phyloP scores from a whole-genome alignment of 53 echinoderm and acorn worm species.

The Luidia sarsii region DNA sequence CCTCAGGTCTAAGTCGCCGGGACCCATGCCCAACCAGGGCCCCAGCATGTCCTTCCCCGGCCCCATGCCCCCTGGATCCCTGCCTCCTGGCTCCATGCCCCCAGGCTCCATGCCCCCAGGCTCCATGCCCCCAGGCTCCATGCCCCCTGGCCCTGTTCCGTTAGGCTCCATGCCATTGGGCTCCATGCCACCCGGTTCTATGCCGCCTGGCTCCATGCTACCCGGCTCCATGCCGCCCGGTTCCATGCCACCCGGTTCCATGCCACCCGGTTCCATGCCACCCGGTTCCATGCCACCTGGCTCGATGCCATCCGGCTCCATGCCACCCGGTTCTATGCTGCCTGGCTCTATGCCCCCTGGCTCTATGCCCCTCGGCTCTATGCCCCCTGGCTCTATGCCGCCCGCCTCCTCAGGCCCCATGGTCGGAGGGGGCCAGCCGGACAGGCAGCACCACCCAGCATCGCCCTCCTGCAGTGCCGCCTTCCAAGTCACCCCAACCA shows the following conservation, averaged over 20 bases:
- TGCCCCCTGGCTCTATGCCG: no score
- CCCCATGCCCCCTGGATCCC: conserved; percentile 53
- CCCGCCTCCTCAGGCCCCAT: no score
- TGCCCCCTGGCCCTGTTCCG: neutral
- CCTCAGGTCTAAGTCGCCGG: conserved; percentile 61
- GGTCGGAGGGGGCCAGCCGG: conserved; percentile 1
- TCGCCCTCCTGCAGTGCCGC: neutral
- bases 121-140: neutral
- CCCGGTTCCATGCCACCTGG: no score
- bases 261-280: no score
- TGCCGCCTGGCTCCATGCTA: no score
- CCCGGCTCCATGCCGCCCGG: no score
- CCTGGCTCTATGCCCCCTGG: no score
- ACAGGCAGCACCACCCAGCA: conserved; percentile 17
- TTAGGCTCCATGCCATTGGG: neutral
- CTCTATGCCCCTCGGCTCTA: no score
- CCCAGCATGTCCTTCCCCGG: conserved; percentile 10
- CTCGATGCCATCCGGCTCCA: no score
- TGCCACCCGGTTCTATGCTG: no score
- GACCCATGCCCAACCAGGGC: conserved; percentile 14
- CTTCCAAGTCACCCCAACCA: conserved; percentile 14
- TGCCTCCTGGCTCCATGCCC: neutral
- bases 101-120: neutral
- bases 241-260: no score
- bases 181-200: no score